Conservation (phyloP, 2,113 vertebrate genomes). For the Atherinomorus stipes region DNA sequence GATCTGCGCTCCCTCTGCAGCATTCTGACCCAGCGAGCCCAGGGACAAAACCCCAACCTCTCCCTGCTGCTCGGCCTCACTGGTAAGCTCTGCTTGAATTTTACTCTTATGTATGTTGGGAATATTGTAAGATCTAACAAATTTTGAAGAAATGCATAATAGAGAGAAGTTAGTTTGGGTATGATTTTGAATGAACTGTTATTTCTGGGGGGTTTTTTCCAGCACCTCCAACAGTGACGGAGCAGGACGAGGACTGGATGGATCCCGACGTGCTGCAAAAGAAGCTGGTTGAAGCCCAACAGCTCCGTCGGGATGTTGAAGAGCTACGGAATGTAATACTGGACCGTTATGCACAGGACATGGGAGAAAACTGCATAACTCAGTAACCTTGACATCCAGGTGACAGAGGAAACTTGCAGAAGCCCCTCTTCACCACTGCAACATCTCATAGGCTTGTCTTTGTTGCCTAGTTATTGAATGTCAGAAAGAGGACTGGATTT, state of each 20-base stretch:
- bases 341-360: conserved; percentile 97
- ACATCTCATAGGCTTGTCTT: conserved; percentile 17
- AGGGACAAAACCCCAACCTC: conserved; percentile 95
- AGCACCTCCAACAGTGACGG: conserved; percentile 81
- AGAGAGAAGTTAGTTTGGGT: not conserved
- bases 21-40: conserved; percentile 92
- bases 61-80: conserved; percentile 94
- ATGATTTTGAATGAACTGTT: not conserved
- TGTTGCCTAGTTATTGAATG: conserved; percentile 45
- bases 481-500: conserved; percentile 51
- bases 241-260: conserved; percentile 85
- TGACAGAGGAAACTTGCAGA: conserved; percentile 3
- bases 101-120: not conserved
- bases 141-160: not conserved
- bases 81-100: conserved; percentile 79
- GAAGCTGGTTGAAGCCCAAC: conserved; percentile 89
- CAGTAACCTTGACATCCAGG: conserved; percentile 58
- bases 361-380: conserved; percentile 99
- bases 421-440: conserved; percentile 14
- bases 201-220: conserved; percentile 1
- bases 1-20: conserved; percentile 94
- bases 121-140: no score
- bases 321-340: conserved; percentile 93
- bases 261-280: conserved; percentile 88
- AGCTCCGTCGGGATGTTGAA: conserved; percentile 92